Evolutionary conservation across 1,140 invertebrate genomes (phyloP).

Genomic region (Drosophila serrata): DNA sequence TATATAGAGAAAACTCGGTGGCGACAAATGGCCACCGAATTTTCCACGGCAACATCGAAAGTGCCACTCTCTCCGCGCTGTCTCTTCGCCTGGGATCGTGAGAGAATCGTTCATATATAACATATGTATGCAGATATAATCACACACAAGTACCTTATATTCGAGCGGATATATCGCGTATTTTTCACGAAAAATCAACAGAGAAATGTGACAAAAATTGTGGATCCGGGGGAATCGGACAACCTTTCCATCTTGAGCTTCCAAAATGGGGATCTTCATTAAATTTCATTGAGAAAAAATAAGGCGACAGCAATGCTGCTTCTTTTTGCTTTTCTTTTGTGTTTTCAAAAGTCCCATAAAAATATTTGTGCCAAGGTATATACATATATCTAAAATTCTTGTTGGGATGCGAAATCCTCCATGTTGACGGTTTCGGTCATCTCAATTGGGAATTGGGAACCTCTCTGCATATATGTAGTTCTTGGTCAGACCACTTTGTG

Average conservation of each 20-base stretch:
- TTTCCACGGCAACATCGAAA: slow-evolving; percentile 51
- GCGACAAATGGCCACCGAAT: slow-evolving; percentile 63
- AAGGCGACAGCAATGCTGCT: slow-evolving; percentile 21
- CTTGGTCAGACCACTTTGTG: slow-evolving; percentile 18
- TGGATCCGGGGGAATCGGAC: slow-evolving; percentile 31
- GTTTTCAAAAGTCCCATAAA: slow-evolving; percentile 66
- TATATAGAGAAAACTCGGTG: slow-evolving; percentile 19
- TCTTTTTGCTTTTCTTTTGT: slow-evolving; percentile 37
- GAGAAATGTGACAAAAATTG: slow-evolving; percentile 47
- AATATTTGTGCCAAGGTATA: slow-evolving; percentile 50
- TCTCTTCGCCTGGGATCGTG: slow-evolving; percentile 46
- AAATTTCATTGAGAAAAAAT: slow-evolving; percentile 78
- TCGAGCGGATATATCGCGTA: slow-evolving; percentile 63
- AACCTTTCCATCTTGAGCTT: slow-evolving; percentile 34
- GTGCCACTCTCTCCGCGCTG: slow-evolving; percentile 25
- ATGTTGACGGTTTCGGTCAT: slow-evolving; percentile 33
- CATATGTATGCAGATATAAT: slow-evolving; percentile 18
- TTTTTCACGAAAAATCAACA: slow-evolving; percentile 70
- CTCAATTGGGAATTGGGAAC: slow-evolving; percentile 5
- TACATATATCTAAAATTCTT: slow-evolving; percentile 10
- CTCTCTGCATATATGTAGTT: slow-evolving; percentile 31
- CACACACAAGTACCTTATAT: slow-evolving; percentile 23
- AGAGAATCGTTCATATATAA: slow-evolving; percentile 30
- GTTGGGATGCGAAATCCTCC: slow-evolving; percentile 28
- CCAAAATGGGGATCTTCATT: slow-evolving; percentile 41